Conservation (phyloP, 2,113 vertebrate genomes). For the Thalassarche chlororhynchos region DNA sequence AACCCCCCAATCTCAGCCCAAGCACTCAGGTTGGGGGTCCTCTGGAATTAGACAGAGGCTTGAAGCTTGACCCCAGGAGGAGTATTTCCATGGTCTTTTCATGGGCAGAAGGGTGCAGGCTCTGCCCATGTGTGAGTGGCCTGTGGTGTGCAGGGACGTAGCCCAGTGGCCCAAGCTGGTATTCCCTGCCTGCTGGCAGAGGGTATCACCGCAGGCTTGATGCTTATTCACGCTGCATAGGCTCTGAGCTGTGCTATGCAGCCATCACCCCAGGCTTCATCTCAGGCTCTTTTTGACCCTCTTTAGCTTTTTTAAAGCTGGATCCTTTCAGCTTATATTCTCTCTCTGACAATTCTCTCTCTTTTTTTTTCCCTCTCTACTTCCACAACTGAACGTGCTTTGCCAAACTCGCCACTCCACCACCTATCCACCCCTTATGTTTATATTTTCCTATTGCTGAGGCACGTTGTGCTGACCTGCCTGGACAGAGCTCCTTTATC, state of each 20-base stretch:
- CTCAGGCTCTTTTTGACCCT: not conserved
- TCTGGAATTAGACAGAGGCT: not conserved
- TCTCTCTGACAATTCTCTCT: not conserved
- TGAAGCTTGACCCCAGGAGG: not conserved
- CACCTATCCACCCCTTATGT: slow-evolving; percentile 14
- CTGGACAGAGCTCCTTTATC: slow-evolving; percentile 70
- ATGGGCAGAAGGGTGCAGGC: not conserved
- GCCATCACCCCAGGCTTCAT: not conserved
- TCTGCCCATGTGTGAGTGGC: not conserved
- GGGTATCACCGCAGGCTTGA: not conserved
- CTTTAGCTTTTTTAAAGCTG: not conserved
- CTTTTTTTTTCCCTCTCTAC: not conserved
- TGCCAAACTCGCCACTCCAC: not conserved
- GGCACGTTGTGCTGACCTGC: not conserved
- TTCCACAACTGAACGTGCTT: not conserved
- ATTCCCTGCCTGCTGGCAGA: not conserved
- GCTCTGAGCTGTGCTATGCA: not conserved
- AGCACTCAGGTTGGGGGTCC: not conserved
- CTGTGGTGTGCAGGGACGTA: accelerated
- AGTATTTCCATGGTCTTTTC: not conserved
- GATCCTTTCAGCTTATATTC: not conserved
- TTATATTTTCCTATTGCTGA: slow-evolving; percentile 37
- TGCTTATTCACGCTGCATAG: not conserved
- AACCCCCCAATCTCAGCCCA: not conserved
- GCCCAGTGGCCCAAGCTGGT: not conserved